phyloP scores from a whole-genome alignment of 2,113 vertebrate species.

The Boulengeromyrus knoepffleri region DNA sequence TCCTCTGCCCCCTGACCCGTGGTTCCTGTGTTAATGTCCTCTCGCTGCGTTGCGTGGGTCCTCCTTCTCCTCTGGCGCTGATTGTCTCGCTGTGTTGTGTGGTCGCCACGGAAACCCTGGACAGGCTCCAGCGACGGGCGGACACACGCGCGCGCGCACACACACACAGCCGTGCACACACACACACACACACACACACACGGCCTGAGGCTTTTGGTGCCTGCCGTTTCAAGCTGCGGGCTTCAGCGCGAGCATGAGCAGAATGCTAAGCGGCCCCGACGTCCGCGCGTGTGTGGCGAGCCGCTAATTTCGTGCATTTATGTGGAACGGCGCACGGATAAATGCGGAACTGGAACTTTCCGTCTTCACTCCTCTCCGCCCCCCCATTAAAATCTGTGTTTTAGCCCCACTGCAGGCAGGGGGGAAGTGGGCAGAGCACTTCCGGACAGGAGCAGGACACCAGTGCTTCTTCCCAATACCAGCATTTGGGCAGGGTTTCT shows the following conservation, averaged over 20 bases:
- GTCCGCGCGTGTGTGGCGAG: conserved; percentile 31
- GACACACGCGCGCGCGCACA: conserved; percentile 41
- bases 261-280: conserved; percentile 57
- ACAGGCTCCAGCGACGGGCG: conserved; percentile 67
- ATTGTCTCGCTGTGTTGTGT: conserved; percentile 75
- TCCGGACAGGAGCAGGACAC: background rate
- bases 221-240: conserved; percentile 50
- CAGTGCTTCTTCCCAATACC: background rate
- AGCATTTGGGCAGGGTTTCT: too few relatives aligned
- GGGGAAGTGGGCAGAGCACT: background rate
- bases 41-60: conserved; percentile 67
- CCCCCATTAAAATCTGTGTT: background rate
- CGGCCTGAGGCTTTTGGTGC: conserved; percentile 50
- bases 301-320: conserved; percentile 23
- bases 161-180: conserved; percentile 24
- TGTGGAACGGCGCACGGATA: conserved; percentile 6
- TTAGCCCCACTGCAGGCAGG: background rate
- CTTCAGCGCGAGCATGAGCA: conserved; percentile 57
- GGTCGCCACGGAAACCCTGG: conserved; percentile 77
- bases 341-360: conserved; percentile 9
- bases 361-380: background rate
- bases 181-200: conserved; percentile 34
- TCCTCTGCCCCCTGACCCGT: conserved; percentile 61
- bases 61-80: conserved; percentile 49
- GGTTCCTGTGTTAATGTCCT: conserved; percentile 73